Conservation (phyloP, 2,888 invertebrate species). For the Marronus borbonicus region DNA sequence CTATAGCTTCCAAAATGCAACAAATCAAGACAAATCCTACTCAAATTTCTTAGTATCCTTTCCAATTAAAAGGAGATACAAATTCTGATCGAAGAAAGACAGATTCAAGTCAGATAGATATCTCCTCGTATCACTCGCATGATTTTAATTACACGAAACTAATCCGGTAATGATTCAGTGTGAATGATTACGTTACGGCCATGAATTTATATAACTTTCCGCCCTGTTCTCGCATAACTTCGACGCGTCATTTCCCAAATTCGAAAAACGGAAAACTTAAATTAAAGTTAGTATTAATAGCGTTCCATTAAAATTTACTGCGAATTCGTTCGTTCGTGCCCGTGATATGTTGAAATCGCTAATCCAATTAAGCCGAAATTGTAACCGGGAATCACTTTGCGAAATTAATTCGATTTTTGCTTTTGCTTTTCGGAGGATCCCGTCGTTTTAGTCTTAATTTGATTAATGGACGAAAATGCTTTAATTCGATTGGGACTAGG, state of each 20-base stretch:
- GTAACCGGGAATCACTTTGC: slow-evolving; percentile 30
- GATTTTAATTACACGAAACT: not conserved
- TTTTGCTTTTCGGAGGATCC: slow-evolving; percentile 25
- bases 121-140: not conserved
- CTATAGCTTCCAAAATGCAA: too few species aligned
- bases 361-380: slow-evolving; percentile 38
- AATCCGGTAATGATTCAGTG: not conserved
- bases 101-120: too few species aligned
- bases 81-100: too few species aligned
- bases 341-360: slow-evolving; percentile 26
- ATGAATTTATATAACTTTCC: not conserved
- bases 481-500: slow-evolving; percentile 22
- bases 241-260: not conserved
- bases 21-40: too few species aligned
- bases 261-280: not conserved
- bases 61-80: too few species aligned
- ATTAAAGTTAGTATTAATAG: slow-evolving; percentile 27
- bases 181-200: not conserved
- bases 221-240: not conserved
- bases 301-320: slow-evolving; percentile 25
- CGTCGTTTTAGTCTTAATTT: slow-evolving; percentile 37
- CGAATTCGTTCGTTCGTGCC: slow-evolving; percentile 3
- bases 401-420: slow-evolving; percentile 43
- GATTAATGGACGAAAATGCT: slow-evolving; percentile 44
- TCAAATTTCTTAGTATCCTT: too few species aligned